Evolutionary conservation across 2,888 invertebrate genomes (phyloP).

Genomic region (Aproaerema taeniolella): DNA sequence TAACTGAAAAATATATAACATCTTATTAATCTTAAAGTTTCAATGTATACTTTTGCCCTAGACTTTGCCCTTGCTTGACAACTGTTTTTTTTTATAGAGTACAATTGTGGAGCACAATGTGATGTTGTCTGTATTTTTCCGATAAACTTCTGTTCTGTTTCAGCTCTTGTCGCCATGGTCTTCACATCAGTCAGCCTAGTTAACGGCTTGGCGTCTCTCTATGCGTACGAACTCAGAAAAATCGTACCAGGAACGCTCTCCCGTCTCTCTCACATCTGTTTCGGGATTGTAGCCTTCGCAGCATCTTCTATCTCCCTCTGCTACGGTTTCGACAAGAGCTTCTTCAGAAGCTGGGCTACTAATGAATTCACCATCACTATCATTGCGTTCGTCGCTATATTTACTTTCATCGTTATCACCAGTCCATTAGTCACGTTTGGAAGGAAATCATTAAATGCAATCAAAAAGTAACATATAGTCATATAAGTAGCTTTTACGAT

Average conservation of each 20-base stretch:
- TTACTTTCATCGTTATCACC: conserved; percentile 39
- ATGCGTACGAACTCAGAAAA: conserved; percentile 32
- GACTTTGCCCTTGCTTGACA: too few relatives aligned
- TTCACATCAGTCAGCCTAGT: conserved; percentile 35
- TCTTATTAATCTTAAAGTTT: too few relatives aligned
- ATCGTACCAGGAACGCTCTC: conserved; percentile 30
- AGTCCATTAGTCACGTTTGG: conserved; percentile 40
- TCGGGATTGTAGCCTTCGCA: conserved; percentile 40
- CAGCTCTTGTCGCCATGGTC: conserved; percentile 42
- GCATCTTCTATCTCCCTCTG: conserved; percentile 39
- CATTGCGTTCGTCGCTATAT: conserved; percentile 33
- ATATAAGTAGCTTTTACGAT: too few relatives aligned
- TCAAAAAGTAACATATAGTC: conserved; percentile 25
- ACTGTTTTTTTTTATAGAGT: too few relatives aligned
- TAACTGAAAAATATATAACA: too few relatives aligned
- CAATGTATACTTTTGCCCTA: too few relatives aligned
- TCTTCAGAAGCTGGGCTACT: conserved; percentile 39
- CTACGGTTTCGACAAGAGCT: conserved; percentile 41
- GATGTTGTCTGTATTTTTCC: not conserved
- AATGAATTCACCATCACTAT: conserved; percentile 27
- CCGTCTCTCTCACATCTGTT: conserved; percentile 39
- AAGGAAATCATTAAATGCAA: conserved; percentile 26
- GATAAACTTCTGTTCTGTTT: conserved; percentile 13
- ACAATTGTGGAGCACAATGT: too few relatives aligned
- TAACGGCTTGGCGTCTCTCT: conserved; percentile 38